Evolutionary conservation across 1,140 invertebrate genomes (phyloP).

Genomic region (Kradibia gibbosae): DNA sequence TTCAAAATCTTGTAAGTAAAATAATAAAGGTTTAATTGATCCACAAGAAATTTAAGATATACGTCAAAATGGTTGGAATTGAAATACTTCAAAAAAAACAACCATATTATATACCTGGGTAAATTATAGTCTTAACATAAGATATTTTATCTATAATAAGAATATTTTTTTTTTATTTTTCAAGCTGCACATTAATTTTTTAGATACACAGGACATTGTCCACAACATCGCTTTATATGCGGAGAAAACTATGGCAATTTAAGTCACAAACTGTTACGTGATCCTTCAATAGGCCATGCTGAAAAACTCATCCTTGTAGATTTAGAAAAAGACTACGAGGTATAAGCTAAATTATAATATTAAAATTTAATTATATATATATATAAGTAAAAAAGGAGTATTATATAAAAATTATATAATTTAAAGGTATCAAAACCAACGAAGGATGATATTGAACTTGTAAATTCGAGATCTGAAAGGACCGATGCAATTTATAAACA

Average conservation of each 20-base stretch:
- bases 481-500: conserved; percentile 79
- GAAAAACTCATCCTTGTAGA: conserved; percentile 80
- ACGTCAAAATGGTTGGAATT: conserved; percentile 54
- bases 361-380: not conserved
- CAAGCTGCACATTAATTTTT: not conserved
- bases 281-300: conserved; percentile 80
- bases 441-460: conserved; percentile 76
- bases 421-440: conserved; percentile 73
- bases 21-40: conserved; percentile 38
- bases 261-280: conserved; percentile 80
- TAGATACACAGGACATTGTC: conserved; percentile 83
- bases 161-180: not conserved
- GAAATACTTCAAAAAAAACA: conserved; percentile 71
- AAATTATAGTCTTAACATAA: conserved; percentile 50
- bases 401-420: not conserved
- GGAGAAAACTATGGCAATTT: conserved; percentile 81
- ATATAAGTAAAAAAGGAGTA: not conserved
- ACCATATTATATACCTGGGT: conserved; percentile 77
- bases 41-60: conserved; percentile 28
- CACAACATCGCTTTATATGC: conserved; percentile 80
- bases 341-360: conserved; percentile 55
- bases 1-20: conserved; percentile 7
- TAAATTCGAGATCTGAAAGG: conserved; percentile 75
- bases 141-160: too few relatives aligned
- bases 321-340: conserved; percentile 76